A percentile compares a stretch with the other conserved stretches of the same genome.
These are phyloP conservation scores for Ectemnius lituratus DNA, from an alignment of 2,888 invertebrate genomes.

Conservation along the genomic window DNA sequence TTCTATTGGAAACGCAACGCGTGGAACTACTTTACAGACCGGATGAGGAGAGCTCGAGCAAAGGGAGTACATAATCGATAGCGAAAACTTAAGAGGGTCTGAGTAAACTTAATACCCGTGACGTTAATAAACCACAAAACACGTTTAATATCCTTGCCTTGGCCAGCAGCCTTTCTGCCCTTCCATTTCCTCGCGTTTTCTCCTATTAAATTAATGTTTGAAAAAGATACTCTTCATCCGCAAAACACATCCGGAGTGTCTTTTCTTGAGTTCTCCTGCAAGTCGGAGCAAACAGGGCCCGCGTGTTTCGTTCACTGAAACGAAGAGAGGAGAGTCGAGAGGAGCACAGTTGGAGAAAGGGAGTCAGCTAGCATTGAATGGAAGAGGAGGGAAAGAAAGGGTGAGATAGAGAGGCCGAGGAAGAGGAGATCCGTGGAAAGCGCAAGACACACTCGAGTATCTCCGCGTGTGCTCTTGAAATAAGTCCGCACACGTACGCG, in stretches of 20 bases:
- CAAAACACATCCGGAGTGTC: slow-evolving; percentile 10
- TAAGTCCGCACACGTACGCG: slow-evolving; percentile 67
- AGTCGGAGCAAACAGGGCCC: background rate
- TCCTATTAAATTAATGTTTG: slow-evolving; percentile 35
- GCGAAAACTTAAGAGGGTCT: slow-evolving; percentile 22
- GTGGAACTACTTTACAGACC: too few relatives aligned
- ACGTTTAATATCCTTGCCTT: slow-evolving; percentile 26
- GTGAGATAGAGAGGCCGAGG: background rate
- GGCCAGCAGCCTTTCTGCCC: background rate
- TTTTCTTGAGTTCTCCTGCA: slow-evolving; percentile 27
- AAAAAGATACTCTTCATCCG: slow-evolving; percentile 29
- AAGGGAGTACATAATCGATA: background rate
- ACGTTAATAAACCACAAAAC: slow-evolving; percentile 24
- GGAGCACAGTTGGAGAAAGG: background rate
- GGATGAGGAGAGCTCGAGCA: too few relatives aligned
- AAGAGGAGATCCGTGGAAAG: slow-evolving; percentile 14
- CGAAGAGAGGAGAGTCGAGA: background rate
- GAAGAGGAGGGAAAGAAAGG: background rate
- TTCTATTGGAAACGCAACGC: too few relatives aligned
- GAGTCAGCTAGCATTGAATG: background rate
- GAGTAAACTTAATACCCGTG: slow-evolving; percentile 28
- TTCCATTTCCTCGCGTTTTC: slow-evolving; percentile 23
- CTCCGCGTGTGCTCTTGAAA: slow-evolving; percentile 53
- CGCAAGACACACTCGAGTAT: slow-evolving; percentile 34
- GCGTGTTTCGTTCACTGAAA: background rate